phyloP scores from a whole-genome alignment of 2,113 vertebrate genomes.

The Lophotis ruficrista region DNA sequence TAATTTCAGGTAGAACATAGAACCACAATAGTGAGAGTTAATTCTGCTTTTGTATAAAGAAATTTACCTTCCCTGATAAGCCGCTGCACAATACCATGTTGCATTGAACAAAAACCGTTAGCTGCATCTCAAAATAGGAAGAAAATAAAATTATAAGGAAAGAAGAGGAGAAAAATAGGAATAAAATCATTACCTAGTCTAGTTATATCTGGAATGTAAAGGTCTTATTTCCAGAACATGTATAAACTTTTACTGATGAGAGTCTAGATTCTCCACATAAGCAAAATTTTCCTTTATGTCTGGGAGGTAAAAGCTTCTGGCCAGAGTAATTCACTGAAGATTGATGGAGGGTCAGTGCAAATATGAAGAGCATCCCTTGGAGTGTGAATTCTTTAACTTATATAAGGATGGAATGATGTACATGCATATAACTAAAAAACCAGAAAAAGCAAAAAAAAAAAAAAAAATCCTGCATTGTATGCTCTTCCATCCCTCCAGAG shows the following conservation, averaged over 20 bases:
- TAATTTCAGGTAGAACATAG: background rate
- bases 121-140: background rate
- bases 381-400: background rate
- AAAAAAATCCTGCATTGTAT: background rate
- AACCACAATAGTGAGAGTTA: background rate
- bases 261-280: background rate
- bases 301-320: background rate
- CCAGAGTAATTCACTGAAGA: background rate
- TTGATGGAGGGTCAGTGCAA: background rate
- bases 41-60: background rate
- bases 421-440: background rate
- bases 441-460: background rate
- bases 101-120: background rate
- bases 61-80: background rate
- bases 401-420: fast-evolving
- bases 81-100: background rate
- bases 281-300: background rate
- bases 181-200: background rate
- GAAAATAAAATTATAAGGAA: background rate
- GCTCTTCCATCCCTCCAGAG: background rate
- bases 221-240: background rate
- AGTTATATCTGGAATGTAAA: background rate
- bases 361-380: background rate
- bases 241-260: background rate
- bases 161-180: background rate